These are phyloP conservation scores for Adineta ricciae DNA, from an alignment of 2,888 invertebrate species.

Conservation along the genomic window DNA sequence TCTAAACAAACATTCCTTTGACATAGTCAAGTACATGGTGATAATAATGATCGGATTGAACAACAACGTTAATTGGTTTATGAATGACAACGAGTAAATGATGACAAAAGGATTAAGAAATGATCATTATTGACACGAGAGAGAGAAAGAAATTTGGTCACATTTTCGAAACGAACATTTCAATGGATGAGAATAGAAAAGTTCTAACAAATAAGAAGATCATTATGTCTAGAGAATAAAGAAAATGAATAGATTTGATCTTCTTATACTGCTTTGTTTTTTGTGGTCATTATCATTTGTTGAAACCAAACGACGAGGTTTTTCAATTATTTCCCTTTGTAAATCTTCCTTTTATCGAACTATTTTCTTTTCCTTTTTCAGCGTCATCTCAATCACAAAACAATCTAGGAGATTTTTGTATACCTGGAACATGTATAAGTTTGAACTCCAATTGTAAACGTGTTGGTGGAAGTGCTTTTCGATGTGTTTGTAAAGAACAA, in stretches of 20 bases:
- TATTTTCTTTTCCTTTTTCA: not conserved
- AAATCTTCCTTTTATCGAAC: too few relatives aligned
- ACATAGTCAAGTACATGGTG: not conserved
- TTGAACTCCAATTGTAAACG: conserved; percentile 33
- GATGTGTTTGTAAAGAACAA: conserved; percentile 29
- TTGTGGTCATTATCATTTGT: not conserved
- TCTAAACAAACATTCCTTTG: not conserved
- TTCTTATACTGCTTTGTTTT: not conserved
- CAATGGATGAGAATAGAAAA: not conserved
- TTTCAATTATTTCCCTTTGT: not conserved
- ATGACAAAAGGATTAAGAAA: not conserved
- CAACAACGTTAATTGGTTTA: not conserved
- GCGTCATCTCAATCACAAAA: not conserved
- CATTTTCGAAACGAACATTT: not conserved
- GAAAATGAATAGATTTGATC: not conserved
- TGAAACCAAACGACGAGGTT: not conserved
- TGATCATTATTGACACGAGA: not conserved
- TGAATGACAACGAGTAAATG: not conserved
- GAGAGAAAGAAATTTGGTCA: not conserved
- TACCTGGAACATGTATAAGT: conserved; percentile 28
- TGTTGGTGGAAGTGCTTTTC: conserved; percentile 19
- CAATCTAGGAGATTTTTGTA: conserved; percentile 29
- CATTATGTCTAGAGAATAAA: not conserved
- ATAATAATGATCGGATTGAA: not conserved
- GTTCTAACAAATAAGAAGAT: not conserved